These are phyloP conservation scores for Aleiodes testaceus DNA, from an alignment of 2,888 invertebrate genomes.

Conservation along the genomic window DNA sequence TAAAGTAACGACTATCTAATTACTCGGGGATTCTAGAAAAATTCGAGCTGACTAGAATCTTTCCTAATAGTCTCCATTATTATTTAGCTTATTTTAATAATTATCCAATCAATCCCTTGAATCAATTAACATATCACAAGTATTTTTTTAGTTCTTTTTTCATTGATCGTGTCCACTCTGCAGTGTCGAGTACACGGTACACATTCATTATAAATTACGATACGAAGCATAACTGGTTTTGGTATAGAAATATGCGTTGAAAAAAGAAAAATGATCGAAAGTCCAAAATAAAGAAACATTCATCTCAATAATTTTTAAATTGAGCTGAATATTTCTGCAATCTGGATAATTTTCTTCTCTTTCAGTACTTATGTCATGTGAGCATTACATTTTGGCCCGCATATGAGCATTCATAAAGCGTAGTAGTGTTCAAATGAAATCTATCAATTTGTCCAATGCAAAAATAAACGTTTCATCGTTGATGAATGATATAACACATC, in stretches of 20 bases:
- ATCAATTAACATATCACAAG: constrained; percentile 41
- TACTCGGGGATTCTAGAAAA: constrained; percentile 30
- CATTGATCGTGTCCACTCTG: constrained; percentile 6
- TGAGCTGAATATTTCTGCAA: neutral
- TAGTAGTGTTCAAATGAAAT: constrained; percentile 12
- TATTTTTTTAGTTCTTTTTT: constrained; percentile 23
- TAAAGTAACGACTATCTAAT: constrained; percentile 21
- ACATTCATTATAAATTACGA: constrained; percentile 31
- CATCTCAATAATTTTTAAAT: neutral
- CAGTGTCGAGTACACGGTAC: constrained; percentile 22
- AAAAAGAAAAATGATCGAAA: neutral
- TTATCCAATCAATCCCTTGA: constrained; percentile 31
- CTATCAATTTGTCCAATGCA: neutral
- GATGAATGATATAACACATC: constrained; percentile 5
- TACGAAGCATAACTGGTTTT: constrained; percentile 29
- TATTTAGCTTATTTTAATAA: constrained; percentile 14
- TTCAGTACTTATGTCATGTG: neutral
- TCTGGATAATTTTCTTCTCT: neutral
- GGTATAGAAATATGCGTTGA: constrained; percentile 22
- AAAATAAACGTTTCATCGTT: constrained; percentile 20
- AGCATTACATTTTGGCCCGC: constrained; percentile 16
- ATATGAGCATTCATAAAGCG: constrained; percentile 30
- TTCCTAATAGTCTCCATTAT: constrained; percentile 5
- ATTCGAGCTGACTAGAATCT: constrained; percentile 37
- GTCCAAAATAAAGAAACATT: neutral